Evolutionary conservation across 2,113 vertebrate genomes (phyloP).

Genomic region (Noctilio leporinus): DNA sequence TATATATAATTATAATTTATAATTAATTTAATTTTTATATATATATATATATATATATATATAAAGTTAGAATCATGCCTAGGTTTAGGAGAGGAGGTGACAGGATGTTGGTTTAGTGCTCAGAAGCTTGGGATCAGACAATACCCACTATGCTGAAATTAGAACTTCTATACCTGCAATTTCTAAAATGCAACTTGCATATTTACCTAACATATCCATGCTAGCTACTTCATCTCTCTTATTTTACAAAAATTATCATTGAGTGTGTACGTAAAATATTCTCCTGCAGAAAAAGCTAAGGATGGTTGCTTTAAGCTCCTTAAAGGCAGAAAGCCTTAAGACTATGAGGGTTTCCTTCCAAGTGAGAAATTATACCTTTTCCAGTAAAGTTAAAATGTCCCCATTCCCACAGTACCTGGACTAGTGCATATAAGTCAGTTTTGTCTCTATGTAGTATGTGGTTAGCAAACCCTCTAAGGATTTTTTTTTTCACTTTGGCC

Average conservation of each 20-base stretch:
- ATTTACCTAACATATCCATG: neutral
- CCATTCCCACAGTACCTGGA: neutral
- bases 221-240: neutral
- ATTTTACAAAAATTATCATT: neutral
- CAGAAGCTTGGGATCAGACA: neutral
- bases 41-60: too few relatives aligned
- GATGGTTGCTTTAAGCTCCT: neutral
- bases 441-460: neutral
- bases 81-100: neutral
- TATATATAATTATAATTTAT: too few relatives aligned
- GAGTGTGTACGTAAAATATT: neutral
- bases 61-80: neutral
- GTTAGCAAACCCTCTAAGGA: neutral
- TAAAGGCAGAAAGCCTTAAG: neutral
- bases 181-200: neutral
- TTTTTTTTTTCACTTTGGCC: neutral
- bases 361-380: neutral
- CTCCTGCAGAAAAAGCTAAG: neutral
- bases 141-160: neutral
- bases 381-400: neutral
- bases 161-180: neutral
- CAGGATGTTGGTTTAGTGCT: neutral
- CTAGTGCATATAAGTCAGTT: neutral
- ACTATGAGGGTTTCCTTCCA: neutral
- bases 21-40: too few relatives aligned